phyloP scores from a whole-genome alignment of 2,888 invertebrate genomes.

The Chironomus riparius region DNA sequence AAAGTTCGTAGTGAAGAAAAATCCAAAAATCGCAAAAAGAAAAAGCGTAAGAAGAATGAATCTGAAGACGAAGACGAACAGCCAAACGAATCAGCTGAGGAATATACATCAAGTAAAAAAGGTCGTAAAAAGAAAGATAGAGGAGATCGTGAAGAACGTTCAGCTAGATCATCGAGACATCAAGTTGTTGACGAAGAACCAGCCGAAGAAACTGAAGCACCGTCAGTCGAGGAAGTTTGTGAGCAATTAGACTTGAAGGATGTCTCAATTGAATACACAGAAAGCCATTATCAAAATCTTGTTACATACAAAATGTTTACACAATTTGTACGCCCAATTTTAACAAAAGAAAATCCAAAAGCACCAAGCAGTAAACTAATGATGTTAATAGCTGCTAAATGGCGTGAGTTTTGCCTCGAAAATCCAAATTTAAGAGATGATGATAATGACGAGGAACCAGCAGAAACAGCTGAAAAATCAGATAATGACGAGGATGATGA shows the following conservation, averaged over 20 bases:
- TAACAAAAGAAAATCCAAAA: conserved; percentile 89
- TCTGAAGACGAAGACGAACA: conserved; percentile 54
- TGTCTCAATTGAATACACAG: conserved; percentile 82
- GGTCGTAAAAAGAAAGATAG: conserved; percentile 38
- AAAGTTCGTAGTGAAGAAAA: conserved; percentile 87
- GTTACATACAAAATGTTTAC: conserved; percentile 91
- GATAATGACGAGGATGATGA: conserved; percentile 29
- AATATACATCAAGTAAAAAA: conserved; percentile 37
- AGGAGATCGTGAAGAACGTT: conserved; percentile 44
- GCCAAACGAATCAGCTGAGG: conserved; percentile 43
- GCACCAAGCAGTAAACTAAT: conserved; percentile 87
- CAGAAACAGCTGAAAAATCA: conserved; percentile 34
- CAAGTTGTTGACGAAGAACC: conserved; percentile 43
- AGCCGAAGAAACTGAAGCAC: conserved; percentile 51
- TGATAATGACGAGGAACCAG: conserved; percentile 30
- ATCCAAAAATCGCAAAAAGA: conserved; percentile 74
- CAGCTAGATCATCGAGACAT: conserved; percentile 37
- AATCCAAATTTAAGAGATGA: conserved; percentile 61
- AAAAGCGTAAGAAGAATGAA: conserved; percentile 86
- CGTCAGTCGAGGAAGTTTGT: conserved; percentile 88
- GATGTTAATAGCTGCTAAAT: conserved; percentile 95
- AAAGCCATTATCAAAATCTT: conserved; percentile 81
- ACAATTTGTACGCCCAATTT: conserved; percentile 82
- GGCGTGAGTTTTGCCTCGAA: conserved; percentile 85
- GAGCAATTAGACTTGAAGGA: conserved; percentile 81